phyloP scores from a whole-genome alignment of 2,797 vertebrate species.

The Amblyraja radiata region DNA sequence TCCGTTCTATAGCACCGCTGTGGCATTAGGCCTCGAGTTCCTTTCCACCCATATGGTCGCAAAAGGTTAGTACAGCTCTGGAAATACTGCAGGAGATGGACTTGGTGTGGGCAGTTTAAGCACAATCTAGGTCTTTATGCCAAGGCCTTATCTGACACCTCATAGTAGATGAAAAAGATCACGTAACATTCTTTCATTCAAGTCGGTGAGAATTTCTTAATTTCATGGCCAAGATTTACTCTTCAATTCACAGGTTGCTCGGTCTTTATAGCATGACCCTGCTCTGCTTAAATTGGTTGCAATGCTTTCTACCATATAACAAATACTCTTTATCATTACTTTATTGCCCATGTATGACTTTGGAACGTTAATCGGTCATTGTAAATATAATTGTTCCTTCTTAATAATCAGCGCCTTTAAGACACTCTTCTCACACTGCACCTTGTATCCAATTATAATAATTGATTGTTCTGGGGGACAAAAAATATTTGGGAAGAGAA shows the following conservation, averaged over 20 bases:
- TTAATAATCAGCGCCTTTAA: not conserved
- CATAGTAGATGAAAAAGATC: not conserved
- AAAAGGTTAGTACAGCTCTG: too few species aligned
- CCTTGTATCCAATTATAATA: not conserved
- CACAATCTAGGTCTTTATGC: not conserved
- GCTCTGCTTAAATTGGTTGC: not conserved
- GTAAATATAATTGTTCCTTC: not conserved
- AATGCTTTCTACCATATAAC: not conserved
- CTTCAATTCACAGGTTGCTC: not conserved
- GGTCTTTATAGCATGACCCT: not conserved
- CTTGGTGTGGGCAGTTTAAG: too few species aligned
- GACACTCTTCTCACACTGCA: not conserved
- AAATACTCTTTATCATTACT: not conserved
- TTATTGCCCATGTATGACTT: not conserved
- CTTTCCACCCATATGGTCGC: too few species aligned
- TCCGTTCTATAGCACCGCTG: too few species aligned
- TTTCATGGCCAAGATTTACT: not conserved
- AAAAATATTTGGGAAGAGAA: not conserved
- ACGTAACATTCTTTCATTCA: not conserved
- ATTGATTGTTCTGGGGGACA: not conserved
- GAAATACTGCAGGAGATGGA: too few species aligned
- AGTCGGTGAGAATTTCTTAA: not conserved
- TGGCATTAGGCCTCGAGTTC: too few species aligned
- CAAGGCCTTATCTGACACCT: not conserved
- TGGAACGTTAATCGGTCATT: not conserved